Conservation (phyloP, 2,113 vertebrate species). For the Thermophis baileyi region DNA sequence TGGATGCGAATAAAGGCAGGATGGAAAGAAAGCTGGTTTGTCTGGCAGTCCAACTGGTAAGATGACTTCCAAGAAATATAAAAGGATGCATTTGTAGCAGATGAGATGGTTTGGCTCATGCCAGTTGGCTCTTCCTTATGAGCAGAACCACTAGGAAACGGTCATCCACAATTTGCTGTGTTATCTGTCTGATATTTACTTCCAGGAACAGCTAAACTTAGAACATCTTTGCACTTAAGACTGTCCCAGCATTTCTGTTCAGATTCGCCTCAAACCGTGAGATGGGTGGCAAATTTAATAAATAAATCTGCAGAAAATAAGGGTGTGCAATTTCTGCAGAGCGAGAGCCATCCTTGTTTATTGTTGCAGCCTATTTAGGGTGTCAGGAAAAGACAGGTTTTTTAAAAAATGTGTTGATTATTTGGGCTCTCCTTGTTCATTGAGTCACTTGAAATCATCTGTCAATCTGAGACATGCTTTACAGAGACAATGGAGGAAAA, state of each 20-base stretch:
- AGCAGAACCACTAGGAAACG: neutral
- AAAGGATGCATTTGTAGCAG: neutral
- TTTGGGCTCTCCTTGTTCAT: neutral
- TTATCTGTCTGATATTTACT: neutral
- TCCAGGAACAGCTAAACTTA: neutral
- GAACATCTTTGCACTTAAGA: neutral
- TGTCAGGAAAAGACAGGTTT: neutral
- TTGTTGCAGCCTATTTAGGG: neutral
- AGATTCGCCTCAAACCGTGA: accelerated
- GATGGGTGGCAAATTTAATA: neutral
- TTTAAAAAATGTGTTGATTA: neutral
- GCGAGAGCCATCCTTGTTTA: neutral
- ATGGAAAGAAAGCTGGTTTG: neutral
- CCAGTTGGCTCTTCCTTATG: neutral
- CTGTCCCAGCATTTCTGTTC: neutral
- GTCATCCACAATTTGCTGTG: neutral
- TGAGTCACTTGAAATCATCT: neutral
- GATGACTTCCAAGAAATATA: neutral
- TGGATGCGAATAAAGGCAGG: neutral
- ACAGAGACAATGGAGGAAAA: neutral
- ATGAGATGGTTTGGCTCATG: neutral
- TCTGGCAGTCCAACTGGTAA: neutral
- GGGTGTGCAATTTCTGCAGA: neutral
- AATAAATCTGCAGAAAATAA: neutral
- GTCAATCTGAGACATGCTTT: neutral